Base-by-base conservation (phyloP, 2,797 vertebrate species). In the Delichon dasypus region DNA sequence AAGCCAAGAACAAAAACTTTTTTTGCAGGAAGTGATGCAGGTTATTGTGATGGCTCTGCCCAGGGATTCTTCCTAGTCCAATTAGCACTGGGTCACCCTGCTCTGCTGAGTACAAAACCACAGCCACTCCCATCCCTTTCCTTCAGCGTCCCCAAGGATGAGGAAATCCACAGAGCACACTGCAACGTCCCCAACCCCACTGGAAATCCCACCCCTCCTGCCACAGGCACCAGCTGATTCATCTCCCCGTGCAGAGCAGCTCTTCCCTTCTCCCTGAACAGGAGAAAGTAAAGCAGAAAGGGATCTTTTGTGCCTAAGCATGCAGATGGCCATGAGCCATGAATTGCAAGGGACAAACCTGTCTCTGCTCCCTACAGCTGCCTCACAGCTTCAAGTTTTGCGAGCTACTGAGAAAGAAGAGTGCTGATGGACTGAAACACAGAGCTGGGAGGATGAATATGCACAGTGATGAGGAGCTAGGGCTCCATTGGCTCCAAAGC, bases 201-300 rank as follows among this genome's bases (percentile, higher is more conserved):
- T 2, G 23, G 58, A 32, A 74, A 66, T 58, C 36, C 16, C 53
- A 62, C 7, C 36, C 4, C 9, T 45, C 4, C 1, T 2, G 1
- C 29, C 26, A 1, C 0, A 0, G 14, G n/a, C 25, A 45, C 4
- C 53, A 44, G n/a, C 5, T 1, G 13, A 50, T 29, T 19, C n/a
- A 10, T 9, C 10, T 53, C 25, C 27, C 1, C 0, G 5, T 16
- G n/a, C 21, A 32, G 30, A 10, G 38, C 1, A 2, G 17, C 29
- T 47, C 55, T 51, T n/a, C 62, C 44, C 34, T 40, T 34, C 54
- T 42, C 29, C 21, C 38, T 5, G 7, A 5, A 3, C 22, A n/a
- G 30, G 10, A 36, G 17, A 14, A 44, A 30, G 42, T 2, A 44
- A 54, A 67, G 36, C 54, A 79, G 65, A 27, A 53, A 10, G 1